phyloP scores from a whole-genome alignment of 2,888 invertebrate genomes.

The Zygothrica quintamaculata region DNA sequence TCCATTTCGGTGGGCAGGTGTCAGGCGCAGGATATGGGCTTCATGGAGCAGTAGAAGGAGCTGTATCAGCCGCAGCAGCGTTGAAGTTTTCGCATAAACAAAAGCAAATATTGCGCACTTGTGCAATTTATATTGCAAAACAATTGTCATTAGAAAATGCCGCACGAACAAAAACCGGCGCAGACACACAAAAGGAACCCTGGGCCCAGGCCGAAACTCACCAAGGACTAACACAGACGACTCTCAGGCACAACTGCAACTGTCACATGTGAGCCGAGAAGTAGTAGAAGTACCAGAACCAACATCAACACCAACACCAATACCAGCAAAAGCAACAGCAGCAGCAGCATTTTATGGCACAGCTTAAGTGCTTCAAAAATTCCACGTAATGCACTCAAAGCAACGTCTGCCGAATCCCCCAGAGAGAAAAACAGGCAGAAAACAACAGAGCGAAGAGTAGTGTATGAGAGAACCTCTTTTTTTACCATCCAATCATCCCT shows the following conservation, averaged over 20 bases:
- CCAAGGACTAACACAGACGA: conserved; percentile 49
- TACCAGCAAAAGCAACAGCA: conserved; percentile 26
- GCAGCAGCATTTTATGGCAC: conserved; percentile 79
- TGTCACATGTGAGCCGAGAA: conserved; percentile 63
- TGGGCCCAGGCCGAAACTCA: conserved; percentile 45
- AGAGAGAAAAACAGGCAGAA: conserved; percentile 24
- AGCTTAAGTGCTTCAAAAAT: conserved; percentile 80
- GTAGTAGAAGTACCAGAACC: conserved; percentile 45
- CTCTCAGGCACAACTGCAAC: conserved; percentile 56
- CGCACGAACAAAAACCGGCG: conserved; percentile 78
- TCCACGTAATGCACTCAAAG: conserved; percentile 83
- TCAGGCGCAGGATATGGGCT: conserved; percentile 61
- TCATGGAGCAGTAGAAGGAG: conserved; percentile 23
- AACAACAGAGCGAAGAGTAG: too few species aligned
- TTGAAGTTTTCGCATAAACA: conserved; percentile 78
- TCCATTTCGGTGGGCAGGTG: conserved; percentile 74
- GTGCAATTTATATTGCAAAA: conserved; percentile 83
- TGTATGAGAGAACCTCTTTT: background rate
- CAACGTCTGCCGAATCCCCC: conserved; percentile 70
- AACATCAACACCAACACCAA: conserved; percentile 39
- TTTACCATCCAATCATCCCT: conserved; percentile 8
- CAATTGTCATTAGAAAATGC: conserved; percentile 83
- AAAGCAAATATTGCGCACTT: conserved; percentile 83
- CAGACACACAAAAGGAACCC: conserved; percentile 68
- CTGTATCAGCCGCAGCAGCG: conserved; percentile 25